Evolutionary conservation across 2,797 vertebrate genomes (phyloP).

Genomic region (Amblyopsis hoosieri): DNA sequence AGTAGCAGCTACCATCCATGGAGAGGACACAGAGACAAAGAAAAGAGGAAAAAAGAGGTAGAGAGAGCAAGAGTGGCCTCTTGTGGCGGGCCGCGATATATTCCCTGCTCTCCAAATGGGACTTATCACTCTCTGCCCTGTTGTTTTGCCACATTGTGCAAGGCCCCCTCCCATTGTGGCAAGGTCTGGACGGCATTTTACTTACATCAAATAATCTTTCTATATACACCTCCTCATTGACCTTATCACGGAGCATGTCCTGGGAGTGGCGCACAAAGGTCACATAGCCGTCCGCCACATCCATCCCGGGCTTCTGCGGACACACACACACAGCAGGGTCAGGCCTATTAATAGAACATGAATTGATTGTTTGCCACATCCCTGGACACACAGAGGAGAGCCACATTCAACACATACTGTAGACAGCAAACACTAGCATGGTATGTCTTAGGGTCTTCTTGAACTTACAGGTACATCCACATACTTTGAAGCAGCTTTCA

Average conservation of each 20-base stretch:
- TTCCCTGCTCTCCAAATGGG: constrained; percentile 91
- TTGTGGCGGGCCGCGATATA: constrained; percentile 66
- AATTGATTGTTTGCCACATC: not conserved
- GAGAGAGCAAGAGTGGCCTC: constrained; percentile 61
- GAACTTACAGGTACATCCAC: constrained; percentile 98
- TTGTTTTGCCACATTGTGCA: constrained; percentile 99
- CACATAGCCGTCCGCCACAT: constrained; percentile 98
- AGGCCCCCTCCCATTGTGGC: constrained; percentile 88
- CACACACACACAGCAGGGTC: constrained; percentile 31
- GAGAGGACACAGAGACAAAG: constrained; percentile 75
- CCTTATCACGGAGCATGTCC: constrained; percentile 99
- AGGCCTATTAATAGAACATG: not conserved
- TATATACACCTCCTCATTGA: constrained; percentile 99
- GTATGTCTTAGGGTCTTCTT: constrained; percentile 24
- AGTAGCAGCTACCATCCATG: constrained; percentile 82
- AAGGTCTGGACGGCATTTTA: constrained; percentile 96
- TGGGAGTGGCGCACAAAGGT: constrained; percentile 99
- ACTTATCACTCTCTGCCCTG: constrained; percentile 98
- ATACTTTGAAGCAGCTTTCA: constrained; percentile 99
- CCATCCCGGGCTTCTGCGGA: constrained; percentile 97
- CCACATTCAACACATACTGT: not conserved
- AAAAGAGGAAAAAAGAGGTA: constrained; percentile 38
- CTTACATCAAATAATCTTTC: constrained; percentile 99
- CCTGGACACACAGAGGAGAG: no score
- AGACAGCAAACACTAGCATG: constrained; percentile 1